These are phyloP conservation scores for Erpobdella octoculata DNA, from an alignment of 2,888 invertebrate species.

Conservation along the genomic window DNA sequence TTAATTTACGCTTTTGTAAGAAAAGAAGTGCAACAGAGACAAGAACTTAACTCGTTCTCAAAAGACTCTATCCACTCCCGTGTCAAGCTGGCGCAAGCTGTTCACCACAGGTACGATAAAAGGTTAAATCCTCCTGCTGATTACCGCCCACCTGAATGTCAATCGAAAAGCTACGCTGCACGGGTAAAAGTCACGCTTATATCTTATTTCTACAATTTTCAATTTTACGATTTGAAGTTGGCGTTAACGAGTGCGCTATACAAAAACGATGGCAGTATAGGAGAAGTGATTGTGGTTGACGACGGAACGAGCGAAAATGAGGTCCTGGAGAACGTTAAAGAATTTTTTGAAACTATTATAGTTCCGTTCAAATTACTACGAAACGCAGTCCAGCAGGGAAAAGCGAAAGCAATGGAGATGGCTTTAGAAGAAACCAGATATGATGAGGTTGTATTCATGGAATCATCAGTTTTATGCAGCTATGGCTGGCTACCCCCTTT, in stretches of 20 bases:
- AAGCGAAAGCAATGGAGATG: slow-evolving; percentile 28
- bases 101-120: background rate
- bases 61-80: no score
- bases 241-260: slow-evolving; percentile 34
- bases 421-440: slow-evolving; percentile 31
- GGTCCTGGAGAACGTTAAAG: slow-evolving; percentile 30
- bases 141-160: slow-evolving; percentile 20
- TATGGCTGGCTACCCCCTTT: slow-evolving; percentile 38
- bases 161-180: background rate
- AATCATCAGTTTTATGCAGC: slow-evolving; percentile 34
- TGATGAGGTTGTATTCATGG: slow-evolving; percentile 36
- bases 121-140: slow-evolving; percentile 1
- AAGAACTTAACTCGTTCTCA: background rate
- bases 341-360: background rate
- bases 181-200: slow-evolving; percentile 34
- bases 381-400: slow-evolving; percentile 27
- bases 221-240: slow-evolving; percentile 37
- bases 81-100: background rate
- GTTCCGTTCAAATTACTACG: slow-evolving; percentile 29
- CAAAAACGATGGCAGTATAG: slow-evolving; percentile 26
- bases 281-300: slow-evolving; percentile 38
- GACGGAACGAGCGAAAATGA: slow-evolving; percentile 37
- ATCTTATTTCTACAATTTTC: slow-evolving; percentile 38
- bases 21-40: background rate
- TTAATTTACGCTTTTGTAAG: background rate